Conservation (phyloP, 2,888 invertebrate species). For the Pollenia angustigena region DNA sequence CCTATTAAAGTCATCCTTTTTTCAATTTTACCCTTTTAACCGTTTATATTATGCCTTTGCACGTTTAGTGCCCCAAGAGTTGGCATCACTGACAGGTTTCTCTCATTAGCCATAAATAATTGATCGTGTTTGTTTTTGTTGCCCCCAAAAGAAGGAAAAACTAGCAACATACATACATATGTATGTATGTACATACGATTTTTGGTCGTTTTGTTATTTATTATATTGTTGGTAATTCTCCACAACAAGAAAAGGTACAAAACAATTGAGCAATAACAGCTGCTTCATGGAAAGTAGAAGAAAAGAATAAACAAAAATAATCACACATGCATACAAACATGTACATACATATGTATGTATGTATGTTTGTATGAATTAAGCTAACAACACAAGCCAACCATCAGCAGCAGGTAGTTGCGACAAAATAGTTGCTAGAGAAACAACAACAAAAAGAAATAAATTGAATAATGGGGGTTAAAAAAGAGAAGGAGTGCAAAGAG, state of each 20-base stretch:
- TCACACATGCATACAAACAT: background rate
- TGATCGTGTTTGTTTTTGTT: too few relatives aligned
- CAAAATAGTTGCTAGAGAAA: conserved; percentile 62
- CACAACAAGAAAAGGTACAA: conserved; percentile 10
- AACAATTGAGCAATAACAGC: conserved; percentile 61
- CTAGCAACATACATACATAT: background rate
- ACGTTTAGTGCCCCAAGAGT: too few relatives aligned
- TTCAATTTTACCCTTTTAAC: too few relatives aligned
- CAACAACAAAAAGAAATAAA: conserved; percentile 33
- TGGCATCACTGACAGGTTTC: too few relatives aligned
- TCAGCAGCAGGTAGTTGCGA: conserved; percentile 70
- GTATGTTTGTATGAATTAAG: background rate
- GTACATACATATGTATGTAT: background rate
- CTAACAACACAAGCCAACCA: conserved; percentile 41
- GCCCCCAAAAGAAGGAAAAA: too few relatives aligned
- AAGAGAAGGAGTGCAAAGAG: background rate
- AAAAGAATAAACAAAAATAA: background rate
- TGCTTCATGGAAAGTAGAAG: conserved; percentile 37
- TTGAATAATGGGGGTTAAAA: conserved; percentile 29
- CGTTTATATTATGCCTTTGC: too few relatives aligned
- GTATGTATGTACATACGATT: too few relatives aligned
- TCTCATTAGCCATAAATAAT: too few relatives aligned
- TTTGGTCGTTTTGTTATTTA: too few relatives aligned
- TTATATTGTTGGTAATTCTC: background rate
- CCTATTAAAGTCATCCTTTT: too few relatives aligned